Evolutionary conservation across 2,797 vertebrate species (phyloP).

Genomic region (Cirrhinus mrigala): DNA sequence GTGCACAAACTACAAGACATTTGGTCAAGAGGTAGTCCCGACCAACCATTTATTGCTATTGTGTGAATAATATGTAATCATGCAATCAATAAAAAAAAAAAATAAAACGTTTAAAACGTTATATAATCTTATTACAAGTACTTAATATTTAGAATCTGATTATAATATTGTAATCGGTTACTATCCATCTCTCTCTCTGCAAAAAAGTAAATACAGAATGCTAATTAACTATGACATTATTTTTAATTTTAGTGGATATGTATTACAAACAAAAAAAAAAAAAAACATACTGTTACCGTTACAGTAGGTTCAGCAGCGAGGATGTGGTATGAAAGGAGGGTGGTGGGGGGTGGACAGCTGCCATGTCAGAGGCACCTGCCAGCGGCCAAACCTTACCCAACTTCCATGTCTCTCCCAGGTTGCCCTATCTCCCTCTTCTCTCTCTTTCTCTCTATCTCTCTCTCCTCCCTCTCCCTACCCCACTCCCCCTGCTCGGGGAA

Average conservation of each 20-base stretch:
- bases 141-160: background rate
- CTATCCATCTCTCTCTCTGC: background rate
- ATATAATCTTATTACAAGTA: background rate
- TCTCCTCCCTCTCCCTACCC: background rate
- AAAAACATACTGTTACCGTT: conserved; percentile 24
- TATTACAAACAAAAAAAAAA: no score
- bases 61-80: no score
- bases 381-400: conserved; percentile 49
- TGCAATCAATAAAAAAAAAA: no score
- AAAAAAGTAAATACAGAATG: no score
- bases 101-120: no score
- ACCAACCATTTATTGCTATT: no score
- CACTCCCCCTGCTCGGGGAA: conserved; percentile 15
- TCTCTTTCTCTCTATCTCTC: background rate
- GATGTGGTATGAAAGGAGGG: conserved; percentile 23
- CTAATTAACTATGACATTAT: no score
- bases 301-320: conserved; percentile 38
- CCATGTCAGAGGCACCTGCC: conserved; percentile 62
- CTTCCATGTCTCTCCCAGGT: conserved; percentile 31
- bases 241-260: background rate
- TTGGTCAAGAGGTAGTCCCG: no score
- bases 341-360: conserved; percentile 54
- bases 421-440: background rate
- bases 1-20: no score
- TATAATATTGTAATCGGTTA: background rate